Conservation (phyloP, 2,888 invertebrate species). For the Portevinia maculata region DNA sequence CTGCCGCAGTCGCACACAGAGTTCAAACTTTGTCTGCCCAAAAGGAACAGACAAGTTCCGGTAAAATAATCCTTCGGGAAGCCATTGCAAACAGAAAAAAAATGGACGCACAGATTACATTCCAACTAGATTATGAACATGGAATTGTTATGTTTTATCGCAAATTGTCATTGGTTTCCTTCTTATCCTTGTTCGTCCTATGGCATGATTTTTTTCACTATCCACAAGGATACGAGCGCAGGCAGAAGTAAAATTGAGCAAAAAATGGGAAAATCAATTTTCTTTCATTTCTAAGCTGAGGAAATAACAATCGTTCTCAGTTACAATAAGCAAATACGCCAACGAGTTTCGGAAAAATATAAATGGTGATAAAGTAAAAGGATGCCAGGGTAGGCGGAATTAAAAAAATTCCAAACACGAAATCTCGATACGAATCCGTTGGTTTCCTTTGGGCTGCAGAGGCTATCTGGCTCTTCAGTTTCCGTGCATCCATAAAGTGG, state of each 20-base stretch:
- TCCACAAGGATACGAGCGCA: no score
- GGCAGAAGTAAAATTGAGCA: background rate
- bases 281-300: conserved; percentile 24
- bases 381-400: background rate
- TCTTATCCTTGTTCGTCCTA: background rate
- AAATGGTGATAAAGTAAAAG: conserved; percentile 20
- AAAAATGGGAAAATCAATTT: conserved; percentile 18
- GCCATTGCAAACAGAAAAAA: background rate
- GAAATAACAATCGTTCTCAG: conserved; percentile 21
- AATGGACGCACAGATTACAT: conserved; percentile 15
- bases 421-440: conserved; percentile 27
- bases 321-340: conserved; percentile 6
- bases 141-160: conserved; percentile 38
- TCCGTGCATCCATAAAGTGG: background rate
- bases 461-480: background rate
- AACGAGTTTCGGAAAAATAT: background rate
- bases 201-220: background rate
- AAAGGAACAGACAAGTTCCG: background rate
- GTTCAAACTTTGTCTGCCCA: background rate
- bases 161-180: conserved; percentile 32
- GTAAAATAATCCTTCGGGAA: conserved; percentile 1
- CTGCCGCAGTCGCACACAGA: background rate
- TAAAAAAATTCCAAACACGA: conserved; percentile 40
- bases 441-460: conserved; percentile 22
- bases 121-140: conserved; percentile 39